Percentiles rank a stretch among this genome's conserved stretches.
These are phyloP conservation scores for Pachyseris speciosa DNA, from an alignment of 64 coral and sea anemone species.

Conservation along the genomic window DNA sequence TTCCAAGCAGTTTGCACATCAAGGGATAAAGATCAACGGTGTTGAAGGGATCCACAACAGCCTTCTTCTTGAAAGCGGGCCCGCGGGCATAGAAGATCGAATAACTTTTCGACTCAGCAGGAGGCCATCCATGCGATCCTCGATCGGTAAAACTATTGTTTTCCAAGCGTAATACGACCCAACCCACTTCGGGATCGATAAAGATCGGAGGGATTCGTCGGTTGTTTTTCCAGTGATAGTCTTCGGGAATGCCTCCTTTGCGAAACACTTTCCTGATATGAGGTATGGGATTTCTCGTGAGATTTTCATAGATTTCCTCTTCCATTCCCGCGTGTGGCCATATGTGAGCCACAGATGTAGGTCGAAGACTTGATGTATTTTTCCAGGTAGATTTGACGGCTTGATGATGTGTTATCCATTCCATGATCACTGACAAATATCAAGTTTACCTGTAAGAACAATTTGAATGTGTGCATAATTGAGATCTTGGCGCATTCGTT, in stretches of 20 bases:
- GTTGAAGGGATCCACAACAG: slow-evolving; percentile 23
- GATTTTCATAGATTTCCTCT: slow-evolving; percentile 43
- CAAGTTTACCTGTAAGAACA: slow-evolving; percentile 51
- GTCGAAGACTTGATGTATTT: slow-evolving; percentile 45
- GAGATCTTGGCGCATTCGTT: too few relatives aligned
- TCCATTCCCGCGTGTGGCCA: slow-evolving; percentile 53
- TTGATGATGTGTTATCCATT: slow-evolving; percentile 63
- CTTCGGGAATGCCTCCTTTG: slow-evolving; percentile 54
- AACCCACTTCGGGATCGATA: slow-evolving; percentile 62
- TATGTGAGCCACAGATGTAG: slow-evolving; percentile 46
- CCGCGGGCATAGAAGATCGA: slow-evolving; percentile 75
- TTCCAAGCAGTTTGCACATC: slow-evolving; percentile 70
- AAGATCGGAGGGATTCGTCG: slow-evolving; percentile 68
- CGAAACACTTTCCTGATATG: slow-evolving; percentile 50
- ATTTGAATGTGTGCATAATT: neutral
- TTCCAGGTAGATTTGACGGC: slow-evolving; percentile 57
- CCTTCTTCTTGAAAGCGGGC: slow-evolving; percentile 49
- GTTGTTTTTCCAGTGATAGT: slow-evolving; percentile 73
- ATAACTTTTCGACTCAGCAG: slow-evolving; percentile 59
- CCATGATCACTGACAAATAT: slow-evolving; percentile 82
- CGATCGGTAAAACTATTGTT: neutral
- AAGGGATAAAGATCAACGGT: slow-evolving; percentile 76
- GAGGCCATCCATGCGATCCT: slow-evolving; percentile 63
- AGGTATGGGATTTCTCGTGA: slow-evolving; percentile 28
- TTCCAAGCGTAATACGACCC: slow-evolving; percentile 33